Evolutionary conservation across 2,888 invertebrate species (phyloP), one percentile per base, ranked within the genome.

Genomic region (Machimus rusticus): DNA sequence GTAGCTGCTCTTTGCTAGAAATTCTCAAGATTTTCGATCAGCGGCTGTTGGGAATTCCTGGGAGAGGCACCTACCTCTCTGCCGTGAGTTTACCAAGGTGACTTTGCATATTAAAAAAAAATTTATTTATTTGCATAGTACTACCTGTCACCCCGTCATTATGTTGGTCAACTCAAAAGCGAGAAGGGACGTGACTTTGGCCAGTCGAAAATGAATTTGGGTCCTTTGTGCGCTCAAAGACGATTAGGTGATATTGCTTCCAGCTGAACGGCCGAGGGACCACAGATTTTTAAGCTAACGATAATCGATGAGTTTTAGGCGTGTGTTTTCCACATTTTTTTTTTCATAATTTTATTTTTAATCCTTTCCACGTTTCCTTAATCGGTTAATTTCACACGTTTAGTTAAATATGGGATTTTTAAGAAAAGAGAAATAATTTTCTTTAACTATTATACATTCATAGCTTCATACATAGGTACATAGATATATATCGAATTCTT

Each of bases 181-280:
- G 14, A 23, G 55, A 34, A 16, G 28, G 78, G 74, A 86, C 86
- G 86, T 86, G 78, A 86, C 86, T 86, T 23, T 78, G 86, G 78
- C 28, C 39, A 16, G 86, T 5, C 55, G 57, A 55, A 86, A 77
- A 86, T 86, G 86, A 86, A 86, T 86, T 86, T 55, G 39, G 37
- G 14, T n/a, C 57, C 16, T 55, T 86, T 78, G 78, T 86, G 37
- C 34, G 14, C 19, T n/a, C 16, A 78, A 86, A 86, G 86, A 34
- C 86, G 86, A 86, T 86, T 86, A 86, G 57, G 78, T 77, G 86
- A 86, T 85, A 85, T 85, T 85, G 85, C 46, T 46, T 85, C 43
- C 85, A 74, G 43, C 43, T 43, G 85, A 85, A 43, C 34, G 12
- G 23, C 37, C 8, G 31, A 82, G 37, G 57, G n/a, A 5, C 34